Conservation (phyloP, 2,888 invertebrate genomes). For the Athalia rosae region DNA sequence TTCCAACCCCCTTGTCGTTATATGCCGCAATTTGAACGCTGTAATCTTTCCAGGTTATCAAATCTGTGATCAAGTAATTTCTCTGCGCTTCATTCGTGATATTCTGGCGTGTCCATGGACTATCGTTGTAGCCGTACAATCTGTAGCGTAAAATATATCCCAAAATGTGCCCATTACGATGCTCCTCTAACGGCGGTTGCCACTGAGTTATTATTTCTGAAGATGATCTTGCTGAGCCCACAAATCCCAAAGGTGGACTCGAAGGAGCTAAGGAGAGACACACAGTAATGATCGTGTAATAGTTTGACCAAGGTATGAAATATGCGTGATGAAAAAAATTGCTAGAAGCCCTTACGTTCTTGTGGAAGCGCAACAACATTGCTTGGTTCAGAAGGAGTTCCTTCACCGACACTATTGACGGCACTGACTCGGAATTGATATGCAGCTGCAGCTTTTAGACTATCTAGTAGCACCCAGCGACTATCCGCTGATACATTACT, state of each 20-base stretch:
- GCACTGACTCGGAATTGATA: constrained; percentile 99
- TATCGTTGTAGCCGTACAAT: constrained; percentile 92
- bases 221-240: constrained; percentile 94
- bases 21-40: constrained; percentile 97
- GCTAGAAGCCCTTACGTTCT: constrained; percentile 83
- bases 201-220: constrained; percentile 98
- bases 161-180: constrained; percentile 94
- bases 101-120: constrained; percentile 94
- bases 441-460: constrained; percentile 93
- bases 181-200: constrained; percentile 96
- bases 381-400: constrained; percentile 92
- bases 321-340: constrained; percentile 25
- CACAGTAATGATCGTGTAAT: constrained; percentile 46
- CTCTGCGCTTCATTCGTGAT: constrained; percentile 95
- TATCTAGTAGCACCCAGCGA: constrained; percentile 87
- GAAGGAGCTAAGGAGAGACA: constrained; percentile 86
- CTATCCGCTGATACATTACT: constrained; percentile 88
- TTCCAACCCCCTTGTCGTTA: constrained; percentile 96
- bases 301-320: not conserved
- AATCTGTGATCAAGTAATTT: constrained; percentile 91
- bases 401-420: constrained; percentile 96
- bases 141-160: constrained; percentile 96
- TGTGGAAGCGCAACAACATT: constrained; percentile 94
- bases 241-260: constrained; percentile 95
- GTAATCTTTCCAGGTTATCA: constrained; percentile 99